Evolutionary conservation across 2,888 invertebrate genomes (phyloP).

Genomic region (Caenorhabditis sp.): DNA sequence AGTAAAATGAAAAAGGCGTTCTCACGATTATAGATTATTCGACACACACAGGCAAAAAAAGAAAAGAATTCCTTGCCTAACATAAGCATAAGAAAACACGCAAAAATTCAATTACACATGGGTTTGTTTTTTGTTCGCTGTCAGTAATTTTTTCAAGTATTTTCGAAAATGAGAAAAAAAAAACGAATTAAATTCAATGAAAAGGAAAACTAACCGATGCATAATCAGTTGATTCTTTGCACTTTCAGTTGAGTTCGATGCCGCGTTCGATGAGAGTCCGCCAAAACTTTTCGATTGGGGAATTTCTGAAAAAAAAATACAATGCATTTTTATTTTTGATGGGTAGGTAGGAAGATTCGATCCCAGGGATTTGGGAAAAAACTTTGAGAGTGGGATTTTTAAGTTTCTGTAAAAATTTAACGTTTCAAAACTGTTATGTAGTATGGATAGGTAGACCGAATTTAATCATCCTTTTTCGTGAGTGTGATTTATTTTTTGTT

Average conservation of each 20-base stretch:
- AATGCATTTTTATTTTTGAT: neutral
- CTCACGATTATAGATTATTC: conserved; percentile 1
- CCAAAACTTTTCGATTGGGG: conserved; percentile 38
- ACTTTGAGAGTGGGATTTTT: no score
- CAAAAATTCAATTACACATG: neutral
- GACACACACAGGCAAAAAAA: neutral
- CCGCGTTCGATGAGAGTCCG: conserved; percentile 19
- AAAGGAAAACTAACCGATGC: conserved; percentile 43
- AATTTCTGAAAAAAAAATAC: conserved; percentile 7
- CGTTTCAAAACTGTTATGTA: no score
- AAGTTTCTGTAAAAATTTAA: no score
- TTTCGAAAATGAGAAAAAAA: neutral
- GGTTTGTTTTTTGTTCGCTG: no score
- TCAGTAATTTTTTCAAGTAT: no score
- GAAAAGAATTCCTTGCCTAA: neutral
- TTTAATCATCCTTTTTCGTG: no score
- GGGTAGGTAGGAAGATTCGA: no score
- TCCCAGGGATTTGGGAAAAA: no score
- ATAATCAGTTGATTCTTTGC: conserved; percentile 57
- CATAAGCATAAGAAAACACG: neutral
- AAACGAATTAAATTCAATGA: neutral
- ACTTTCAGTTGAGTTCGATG: conserved; percentile 18
- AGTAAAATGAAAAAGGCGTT: neutral
- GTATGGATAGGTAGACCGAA: no score
- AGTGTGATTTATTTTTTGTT: no score